Percentiles rank a stretch among this genome's conserved stretches.
Evolutionary conservation across 2,888 invertebrate species (phyloP).

Genomic region (Thymelicus sylvestris): DNA sequence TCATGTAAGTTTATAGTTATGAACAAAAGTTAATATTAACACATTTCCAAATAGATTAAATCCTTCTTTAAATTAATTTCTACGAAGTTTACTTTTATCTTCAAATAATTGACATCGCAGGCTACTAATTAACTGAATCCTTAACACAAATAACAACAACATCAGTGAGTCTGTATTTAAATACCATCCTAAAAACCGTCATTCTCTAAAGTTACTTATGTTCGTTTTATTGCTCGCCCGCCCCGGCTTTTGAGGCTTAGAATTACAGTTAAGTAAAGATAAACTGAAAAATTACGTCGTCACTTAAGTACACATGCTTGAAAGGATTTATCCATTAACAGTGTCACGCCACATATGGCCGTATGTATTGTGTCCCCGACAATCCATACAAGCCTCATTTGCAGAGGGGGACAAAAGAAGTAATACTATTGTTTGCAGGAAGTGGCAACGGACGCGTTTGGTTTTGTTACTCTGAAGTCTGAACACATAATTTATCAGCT

Average conservation of each 20-base stretch:
- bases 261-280: slow-evolving; percentile 26
- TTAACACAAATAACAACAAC: not conserved
- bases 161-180: not conserved
- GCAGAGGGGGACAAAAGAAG: slow-evolving; percentile 18
- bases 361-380: slow-evolving; percentile 17
- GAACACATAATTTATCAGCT: slow-evolving; percentile 7
- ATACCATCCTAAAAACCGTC: slow-evolving; percentile 21
- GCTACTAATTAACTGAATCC: not conserved
- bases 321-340: slow-evolving; percentile 22
- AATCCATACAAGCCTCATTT: slow-evolving; percentile 22
- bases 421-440: slow-evolving; percentile 26
- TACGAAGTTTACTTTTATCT: too few species aligned
- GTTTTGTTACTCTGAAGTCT: slow-evolving; percentile 4
- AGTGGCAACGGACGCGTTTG: slow-evolving; percentile 2
- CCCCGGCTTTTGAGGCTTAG: slow-evolving; percentile 11
- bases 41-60: too few species aligned
- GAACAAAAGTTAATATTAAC: too few species aligned
- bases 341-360: slow-evolving; percentile 12
- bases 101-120: too few species aligned
- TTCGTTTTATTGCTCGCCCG: slow-evolving; percentile 11
- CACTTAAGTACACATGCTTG: not conserved
- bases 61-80: too few species aligned
- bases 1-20: too few species aligned
- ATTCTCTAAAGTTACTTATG: slow-evolving; percentile 16
- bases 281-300: slow-evolving; percentile 27